phyloP scores from a whole-genome alignment of 1,140 invertebrate genomes.

The Sycophila sp. region DNA sequence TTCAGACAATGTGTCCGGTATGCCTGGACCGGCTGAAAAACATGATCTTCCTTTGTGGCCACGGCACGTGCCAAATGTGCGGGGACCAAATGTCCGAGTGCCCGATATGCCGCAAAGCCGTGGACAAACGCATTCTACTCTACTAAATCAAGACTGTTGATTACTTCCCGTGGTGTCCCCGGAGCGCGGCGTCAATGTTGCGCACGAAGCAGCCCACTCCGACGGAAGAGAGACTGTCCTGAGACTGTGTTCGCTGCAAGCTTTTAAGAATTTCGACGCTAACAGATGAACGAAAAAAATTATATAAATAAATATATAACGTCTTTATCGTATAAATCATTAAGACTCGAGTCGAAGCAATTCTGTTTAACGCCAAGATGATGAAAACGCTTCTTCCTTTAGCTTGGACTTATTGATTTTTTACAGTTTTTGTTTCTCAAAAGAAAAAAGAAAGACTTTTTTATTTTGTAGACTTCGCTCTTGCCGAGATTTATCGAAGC shows the following conservation, averaged over 20 bases:
- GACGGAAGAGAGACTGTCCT: constrained; percentile 12
- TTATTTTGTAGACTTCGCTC: too few species aligned
- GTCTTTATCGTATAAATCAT: too few species aligned
- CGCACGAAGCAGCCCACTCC: background rate
- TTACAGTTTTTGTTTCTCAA: background rate
- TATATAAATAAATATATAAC: too few species aligned
- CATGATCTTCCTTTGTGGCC: constrained; percentile 98
- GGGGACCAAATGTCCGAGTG: constrained; percentile 96
- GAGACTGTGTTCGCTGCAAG: constrained; percentile 23
- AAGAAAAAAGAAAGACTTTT: background rate
- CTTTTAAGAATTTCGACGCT: background rate
- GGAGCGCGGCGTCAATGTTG: too few species aligned
- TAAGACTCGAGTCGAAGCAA: background rate
- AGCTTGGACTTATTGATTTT: background rate
- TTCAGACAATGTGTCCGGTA: constrained; percentile 95
- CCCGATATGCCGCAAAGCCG: constrained; percentile 95
- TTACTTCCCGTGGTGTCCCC: background rate
- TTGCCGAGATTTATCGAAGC: too few species aligned
- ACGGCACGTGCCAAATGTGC: constrained; percentile 98
- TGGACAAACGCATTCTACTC: constrained; percentile 93
- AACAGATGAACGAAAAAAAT: background rate
- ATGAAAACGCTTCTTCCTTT: background rate
- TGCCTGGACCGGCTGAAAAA: constrained; percentile 97
- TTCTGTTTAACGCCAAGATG: background rate
- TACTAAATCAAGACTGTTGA: constrained; percentile 69